Evolutionary conservation across 2,113 vertebrate species (phyloP).

Genomic region (Alethe castanea): DNA sequence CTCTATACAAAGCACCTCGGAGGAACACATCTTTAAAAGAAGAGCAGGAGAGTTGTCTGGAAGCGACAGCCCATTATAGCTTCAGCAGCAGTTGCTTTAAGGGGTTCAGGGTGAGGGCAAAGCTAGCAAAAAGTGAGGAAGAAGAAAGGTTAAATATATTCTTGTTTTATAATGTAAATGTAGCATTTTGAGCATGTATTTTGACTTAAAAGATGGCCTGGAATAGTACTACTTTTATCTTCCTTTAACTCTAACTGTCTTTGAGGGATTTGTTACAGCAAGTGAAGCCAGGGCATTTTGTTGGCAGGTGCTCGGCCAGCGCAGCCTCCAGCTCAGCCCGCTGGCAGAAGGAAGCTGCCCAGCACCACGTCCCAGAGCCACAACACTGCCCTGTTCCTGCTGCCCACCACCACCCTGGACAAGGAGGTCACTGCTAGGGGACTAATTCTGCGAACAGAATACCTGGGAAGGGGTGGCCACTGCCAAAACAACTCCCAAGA

Average conservation of each 20-base stretch:
- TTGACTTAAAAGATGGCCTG: background rate
- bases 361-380: background rate
- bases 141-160: background rate
- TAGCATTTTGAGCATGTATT: background rate
- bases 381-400: background rate
- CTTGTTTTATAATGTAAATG: background rate
- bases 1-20: constrained; percentile 17
- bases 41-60: background rate
- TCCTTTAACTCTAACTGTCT: background rate
- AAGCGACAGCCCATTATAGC: background rate
- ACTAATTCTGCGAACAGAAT: background rate
- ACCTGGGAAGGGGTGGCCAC: background rate
- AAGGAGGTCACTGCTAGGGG: background rate
- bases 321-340: background rate
- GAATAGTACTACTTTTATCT: background rate
- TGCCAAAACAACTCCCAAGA: background rate
- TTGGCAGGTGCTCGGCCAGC: background rate
- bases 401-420: accelerated
- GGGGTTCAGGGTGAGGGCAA: background rate
- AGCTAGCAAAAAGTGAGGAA: background rate
- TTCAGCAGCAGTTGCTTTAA: background rate
- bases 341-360: background rate
- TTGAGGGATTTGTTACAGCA: background rate
- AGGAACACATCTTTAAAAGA: constrained; percentile 30
- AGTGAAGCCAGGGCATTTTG: background rate